Conservation (phyloP, 2,797 vertebrate genomes). For the Mastacembelus armatus region DNA sequence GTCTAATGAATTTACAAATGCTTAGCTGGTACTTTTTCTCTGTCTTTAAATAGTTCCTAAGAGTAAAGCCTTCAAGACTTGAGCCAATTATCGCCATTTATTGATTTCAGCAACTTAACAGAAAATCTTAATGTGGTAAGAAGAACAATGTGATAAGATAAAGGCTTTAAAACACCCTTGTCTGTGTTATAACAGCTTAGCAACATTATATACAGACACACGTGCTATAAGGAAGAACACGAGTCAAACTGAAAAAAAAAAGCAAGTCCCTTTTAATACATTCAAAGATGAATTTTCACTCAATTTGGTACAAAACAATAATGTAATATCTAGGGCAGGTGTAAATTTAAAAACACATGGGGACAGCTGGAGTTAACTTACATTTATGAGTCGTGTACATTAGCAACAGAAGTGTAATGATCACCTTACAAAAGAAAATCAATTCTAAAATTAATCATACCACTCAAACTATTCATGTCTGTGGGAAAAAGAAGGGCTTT, state of each 20-base stretch:
- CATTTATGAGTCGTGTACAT: slow-evolving; percentile 38
- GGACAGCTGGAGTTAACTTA: slow-evolving; percentile 28
- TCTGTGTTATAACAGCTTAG: not conserved
- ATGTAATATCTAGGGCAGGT: slow-evolving; percentile 34
- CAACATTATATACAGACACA: slow-evolving; percentile 1
- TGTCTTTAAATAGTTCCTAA: not conserved
- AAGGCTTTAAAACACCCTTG: not conserved
- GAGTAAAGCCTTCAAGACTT: not conserved
- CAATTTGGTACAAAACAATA: slow-evolving; percentile 34
- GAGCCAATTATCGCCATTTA: not conserved
- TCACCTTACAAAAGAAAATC: slow-evolving; percentile 37
- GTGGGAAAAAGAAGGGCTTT: slow-evolving; percentile 15
- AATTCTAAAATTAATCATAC: slow-evolving; percentile 41
- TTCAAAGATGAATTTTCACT: slow-evolving; percentile 48
- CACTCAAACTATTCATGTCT: slow-evolving; percentile 31
- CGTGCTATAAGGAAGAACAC: slow-evolving; percentile 34
- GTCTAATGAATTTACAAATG: not conserved
- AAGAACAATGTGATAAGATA: not conserved
- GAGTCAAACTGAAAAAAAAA: slow-evolving; percentile 57
- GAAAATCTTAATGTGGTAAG: not conserved
- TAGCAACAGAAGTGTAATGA: slow-evolving; percentile 29
- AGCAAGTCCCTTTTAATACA: slow-evolving; percentile 66
- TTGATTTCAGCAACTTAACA: slow-evolving; percentile 3
- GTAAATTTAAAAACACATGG: slow-evolving; percentile 48
- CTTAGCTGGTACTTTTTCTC: not conserved